Conservation (phyloP, 2,888 invertebrate species). For the Pristionchus arcanus region DNA sequence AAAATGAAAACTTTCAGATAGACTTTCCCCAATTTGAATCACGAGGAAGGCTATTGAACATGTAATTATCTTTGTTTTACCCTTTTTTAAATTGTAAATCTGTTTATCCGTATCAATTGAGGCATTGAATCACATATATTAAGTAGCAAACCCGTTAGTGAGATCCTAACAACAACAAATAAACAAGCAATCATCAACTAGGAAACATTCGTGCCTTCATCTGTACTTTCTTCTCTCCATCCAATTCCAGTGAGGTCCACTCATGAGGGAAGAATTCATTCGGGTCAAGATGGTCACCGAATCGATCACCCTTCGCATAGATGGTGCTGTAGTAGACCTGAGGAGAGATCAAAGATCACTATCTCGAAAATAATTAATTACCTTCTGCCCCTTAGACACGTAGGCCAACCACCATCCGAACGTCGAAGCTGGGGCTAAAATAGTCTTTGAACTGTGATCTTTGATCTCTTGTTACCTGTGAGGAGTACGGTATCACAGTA, state of each 20-base stretch:
- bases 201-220: not conserved
- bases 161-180: not conserved
- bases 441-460: not conserved
- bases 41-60: too few relatives aligned
- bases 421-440: conserved; percentile 35
- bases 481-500: conserved; percentile 26
- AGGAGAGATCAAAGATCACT: not conserved
- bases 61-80: too few relatives aligned
- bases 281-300: not conserved
- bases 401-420: conserved; percentile 40
- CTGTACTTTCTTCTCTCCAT: not conserved
- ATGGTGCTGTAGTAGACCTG: conserved; percentile 14
- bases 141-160: not conserved
- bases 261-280: conserved; percentile 28
- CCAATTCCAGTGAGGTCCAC: conserved; percentile 3
- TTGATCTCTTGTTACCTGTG: not conserved
- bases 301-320: not conserved
- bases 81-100: not conserved
- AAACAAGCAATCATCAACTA: not conserved
- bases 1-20: too few relatives aligned
- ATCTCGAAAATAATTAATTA: not conserved
- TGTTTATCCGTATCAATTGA: not conserved
- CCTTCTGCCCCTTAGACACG: conserved; percentile 10
- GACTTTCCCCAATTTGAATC: too few relatives aligned
- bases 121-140: not conserved